A percentile compares a stretch with the other conserved stretches of the same genome.
phyloP scores from a whole-genome alignment of 2,113 vertebrate species.

The Bettongia penicillata region DNA sequence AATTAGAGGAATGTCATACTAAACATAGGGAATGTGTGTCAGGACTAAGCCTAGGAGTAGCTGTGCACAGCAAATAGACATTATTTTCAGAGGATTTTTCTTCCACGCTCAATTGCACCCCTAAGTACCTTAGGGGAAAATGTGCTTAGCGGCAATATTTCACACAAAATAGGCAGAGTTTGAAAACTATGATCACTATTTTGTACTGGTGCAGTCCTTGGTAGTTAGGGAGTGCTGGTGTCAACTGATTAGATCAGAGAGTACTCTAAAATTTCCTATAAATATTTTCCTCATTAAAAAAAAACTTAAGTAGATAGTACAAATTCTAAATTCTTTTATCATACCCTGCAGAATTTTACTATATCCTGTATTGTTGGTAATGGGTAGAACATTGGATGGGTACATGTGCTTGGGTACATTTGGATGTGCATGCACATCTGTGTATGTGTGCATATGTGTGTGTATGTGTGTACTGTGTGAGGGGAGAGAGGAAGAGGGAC shows the following conservation, averaged over 20 bases:
- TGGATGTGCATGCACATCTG: background rate
- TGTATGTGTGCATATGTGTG: no score
- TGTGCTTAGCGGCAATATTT: background rate
- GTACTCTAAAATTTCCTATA: background rate
- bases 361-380: background rate
- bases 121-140: background rate
- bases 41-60: background rate
- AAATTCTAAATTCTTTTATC: background rate
- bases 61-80: background rate
- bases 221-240: background rate
- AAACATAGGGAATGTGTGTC: background rate
- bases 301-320: background rate
- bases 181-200: background rate
- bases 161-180: background rate
- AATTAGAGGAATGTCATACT: background rate
- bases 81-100: background rate
- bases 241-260: background rate
- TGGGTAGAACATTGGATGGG: background rate
- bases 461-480: background rate
- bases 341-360: background rate
- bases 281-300: background rate
- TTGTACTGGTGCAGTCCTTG: background rate
- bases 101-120: background rate
- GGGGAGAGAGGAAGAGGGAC: background rate
- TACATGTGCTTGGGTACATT: background rate